These are phyloP conservation scores for Lordiphosa clarofinis DNA, from an alignment of 1,140 invertebrate genomes.

Conservation along the genomic window DNA sequence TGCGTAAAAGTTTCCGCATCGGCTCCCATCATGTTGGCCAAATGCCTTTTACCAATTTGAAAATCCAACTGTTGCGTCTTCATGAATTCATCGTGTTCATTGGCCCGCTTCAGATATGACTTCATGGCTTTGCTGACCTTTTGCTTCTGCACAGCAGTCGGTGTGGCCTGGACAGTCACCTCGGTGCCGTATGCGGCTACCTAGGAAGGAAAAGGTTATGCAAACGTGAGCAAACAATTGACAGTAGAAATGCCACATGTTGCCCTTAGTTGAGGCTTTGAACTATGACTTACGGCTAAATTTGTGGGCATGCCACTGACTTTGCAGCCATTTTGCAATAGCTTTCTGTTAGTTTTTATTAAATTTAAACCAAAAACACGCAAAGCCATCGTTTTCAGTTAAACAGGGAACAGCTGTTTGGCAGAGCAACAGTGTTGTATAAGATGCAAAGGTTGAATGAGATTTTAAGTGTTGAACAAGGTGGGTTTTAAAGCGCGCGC, in stretches of 20 bases:
- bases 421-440: constrained; percentile 23
- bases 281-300: constrained; percentile 24
- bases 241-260: background rate
- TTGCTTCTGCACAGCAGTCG: constrained; percentile 80
- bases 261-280: background rate
- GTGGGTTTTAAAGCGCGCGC: too few species aligned
- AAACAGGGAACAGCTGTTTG: constrained; percentile 41
- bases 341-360: constrained; percentile 68
- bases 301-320: constrained; percentile 7
- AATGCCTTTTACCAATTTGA: constrained; percentile 94
- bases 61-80: constrained; percentile 90
- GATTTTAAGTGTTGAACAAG: too few species aligned
- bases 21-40: constrained; percentile 99
- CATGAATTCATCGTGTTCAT: constrained; percentile 92
- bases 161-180: constrained; percentile 68
- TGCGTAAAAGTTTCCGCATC: constrained; percentile 93
- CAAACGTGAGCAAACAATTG: constrained; percentile 41
- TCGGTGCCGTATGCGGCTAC: constrained; percentile 43
- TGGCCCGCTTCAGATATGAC: constrained; percentile 90
- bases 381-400: constrained; percentile 51
- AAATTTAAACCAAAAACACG: constrained; percentile 73
- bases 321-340: constrained; percentile 51
- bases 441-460: background rate
- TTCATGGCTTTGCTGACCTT: constrained; percentile 92
- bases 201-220: constrained; percentile 53